Conservation (phyloP, 2,888 invertebrate genomes). For the Cosmopolites sordidus region DNA sequence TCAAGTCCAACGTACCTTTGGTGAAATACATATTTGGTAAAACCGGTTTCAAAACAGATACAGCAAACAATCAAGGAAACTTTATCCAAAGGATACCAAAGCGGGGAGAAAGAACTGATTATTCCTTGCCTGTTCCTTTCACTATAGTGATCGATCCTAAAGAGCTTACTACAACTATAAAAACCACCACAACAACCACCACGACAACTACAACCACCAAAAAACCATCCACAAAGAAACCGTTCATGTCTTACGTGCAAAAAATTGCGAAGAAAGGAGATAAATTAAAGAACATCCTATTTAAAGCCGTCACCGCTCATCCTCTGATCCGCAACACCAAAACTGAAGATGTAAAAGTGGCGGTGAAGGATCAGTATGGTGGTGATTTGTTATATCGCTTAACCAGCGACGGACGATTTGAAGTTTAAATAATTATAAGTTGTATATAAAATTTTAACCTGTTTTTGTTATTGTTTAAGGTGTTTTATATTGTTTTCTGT, state of each 20-base stretch:
- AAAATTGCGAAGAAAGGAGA: constrained; percentile 20
- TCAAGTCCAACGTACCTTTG: not conserved
- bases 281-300: not conserved
- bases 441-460: too few relatives aligned
- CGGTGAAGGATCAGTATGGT: constrained; percentile 9
- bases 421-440: constrained; percentile 3
- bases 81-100: constrained; percentile 23
- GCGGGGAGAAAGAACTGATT: constrained; percentile 12
- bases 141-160: constrained; percentile 23
- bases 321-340: constrained; percentile 4
- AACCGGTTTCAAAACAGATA: not conserved
- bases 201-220: not conserved
- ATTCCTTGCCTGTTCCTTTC: constrained; percentile 15
- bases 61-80: not conserved
- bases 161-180: constrained; percentile 14
- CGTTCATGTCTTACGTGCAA: constrained; percentile 22
- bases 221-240: constrained; percentile 1
- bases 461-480: too few relatives aligned
- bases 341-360: constrained; percentile 9
- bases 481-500: too few relatives aligned
- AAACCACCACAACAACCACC: constrained; percentile 6
- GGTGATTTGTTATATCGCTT: constrained; percentile 11
- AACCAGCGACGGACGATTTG: constrained; percentile 18
- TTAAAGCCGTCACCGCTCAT: constrained; percentile 13
- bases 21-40: not conserved